These are phyloP conservation scores for Buceros bicornis DNA, from an alignment of 2,797 vertebrate genomes.

Conservation along the genomic window DNA sequence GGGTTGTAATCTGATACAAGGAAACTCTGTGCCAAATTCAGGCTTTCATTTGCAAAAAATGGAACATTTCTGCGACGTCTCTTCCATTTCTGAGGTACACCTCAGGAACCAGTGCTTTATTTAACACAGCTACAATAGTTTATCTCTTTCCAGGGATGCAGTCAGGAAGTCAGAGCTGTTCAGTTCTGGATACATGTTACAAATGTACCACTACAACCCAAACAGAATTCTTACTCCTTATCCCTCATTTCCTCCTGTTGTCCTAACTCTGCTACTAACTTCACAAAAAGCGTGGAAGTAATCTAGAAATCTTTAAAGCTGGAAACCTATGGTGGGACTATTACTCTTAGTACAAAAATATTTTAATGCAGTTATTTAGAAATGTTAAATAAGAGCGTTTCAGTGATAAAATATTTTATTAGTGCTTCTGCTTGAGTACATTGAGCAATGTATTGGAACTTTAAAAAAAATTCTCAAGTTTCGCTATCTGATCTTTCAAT, in stretches of 20 bases:
- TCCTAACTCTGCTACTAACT: background rate
- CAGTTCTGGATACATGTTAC: background rate
- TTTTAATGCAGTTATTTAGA: conserved; percentile 21
- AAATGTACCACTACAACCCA: background rate
- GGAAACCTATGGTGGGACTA: conserved; percentile 13
- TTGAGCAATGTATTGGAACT: background rate
- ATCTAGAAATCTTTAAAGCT: conserved; percentile 48
- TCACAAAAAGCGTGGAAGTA: background rate
- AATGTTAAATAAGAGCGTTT: conserved; percentile 47
- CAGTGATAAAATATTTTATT: conserved; percentile 65
- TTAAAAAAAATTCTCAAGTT: background rate
- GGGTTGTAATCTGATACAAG: conserved; percentile 14
- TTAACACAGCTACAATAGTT: background rate
- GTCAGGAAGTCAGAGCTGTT: background rate
- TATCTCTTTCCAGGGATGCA: background rate
- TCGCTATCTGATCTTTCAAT: background rate
- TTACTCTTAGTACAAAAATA: conserved; percentile 53
- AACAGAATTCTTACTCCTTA: background rate
- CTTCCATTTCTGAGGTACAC: conserved; percentile 15
- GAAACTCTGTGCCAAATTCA: conserved; percentile 56
- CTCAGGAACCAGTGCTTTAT: conserved; percentile 13
- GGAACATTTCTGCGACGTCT: conserved; percentile 34
- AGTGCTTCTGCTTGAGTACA: conserved; percentile 44
- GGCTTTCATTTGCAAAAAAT: conserved; percentile 47
- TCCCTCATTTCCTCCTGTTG: background rate